Evolutionary conservation across 2,888 invertebrate species (phyloP).

Genomic region (Phaedon cochleariae): DNA sequence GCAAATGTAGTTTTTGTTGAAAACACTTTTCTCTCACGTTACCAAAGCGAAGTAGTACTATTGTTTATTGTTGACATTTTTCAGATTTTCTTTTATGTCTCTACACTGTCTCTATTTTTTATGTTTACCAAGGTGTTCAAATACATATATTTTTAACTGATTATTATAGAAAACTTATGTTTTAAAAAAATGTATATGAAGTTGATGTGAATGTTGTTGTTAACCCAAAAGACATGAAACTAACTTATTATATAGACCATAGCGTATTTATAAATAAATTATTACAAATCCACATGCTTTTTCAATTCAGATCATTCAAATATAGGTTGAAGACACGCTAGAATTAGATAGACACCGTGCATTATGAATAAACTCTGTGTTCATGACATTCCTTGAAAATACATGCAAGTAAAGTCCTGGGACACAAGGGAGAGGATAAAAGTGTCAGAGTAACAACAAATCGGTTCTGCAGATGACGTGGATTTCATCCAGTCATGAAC

Average conservation of each 20-base stretch:
- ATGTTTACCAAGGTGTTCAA: constrained; percentile 34
- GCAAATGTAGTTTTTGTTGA: constrained; percentile 69
- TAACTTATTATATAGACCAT: constrained; percentile 34
- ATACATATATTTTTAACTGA: constrained; percentile 22
- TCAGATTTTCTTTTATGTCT: constrained; percentile 32
- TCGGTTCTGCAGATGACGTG: too few relatives aligned
- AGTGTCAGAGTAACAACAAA: too few relatives aligned
- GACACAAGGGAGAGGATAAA: too few relatives aligned
- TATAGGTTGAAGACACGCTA: too few relatives aligned
- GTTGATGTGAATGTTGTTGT: constrained; percentile 32
- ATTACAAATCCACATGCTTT: constrained; percentile 17
- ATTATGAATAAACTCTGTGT: too few relatives aligned
- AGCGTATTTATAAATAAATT: constrained; percentile 38
- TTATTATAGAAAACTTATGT: constrained; percentile 12
- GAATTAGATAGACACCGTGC: too few relatives aligned
- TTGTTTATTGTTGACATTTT: constrained; percentile 35
- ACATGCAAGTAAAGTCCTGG: too few relatives aligned
- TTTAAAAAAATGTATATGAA: constrained; percentile 21
- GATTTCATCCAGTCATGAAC: too few relatives aligned
- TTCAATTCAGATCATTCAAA: too few relatives aligned
- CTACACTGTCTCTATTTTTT: constrained; percentile 20
- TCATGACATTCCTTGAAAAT: too few relatives aligned
- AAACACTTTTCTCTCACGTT: constrained; percentile 7
- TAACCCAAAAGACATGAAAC: constrained; percentile 34
- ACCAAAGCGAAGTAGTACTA: constrained; percentile 26